Evolutionary conservation across 2,888 invertebrate species (phyloP).

Genomic region (Gari tellinella): DNA sequence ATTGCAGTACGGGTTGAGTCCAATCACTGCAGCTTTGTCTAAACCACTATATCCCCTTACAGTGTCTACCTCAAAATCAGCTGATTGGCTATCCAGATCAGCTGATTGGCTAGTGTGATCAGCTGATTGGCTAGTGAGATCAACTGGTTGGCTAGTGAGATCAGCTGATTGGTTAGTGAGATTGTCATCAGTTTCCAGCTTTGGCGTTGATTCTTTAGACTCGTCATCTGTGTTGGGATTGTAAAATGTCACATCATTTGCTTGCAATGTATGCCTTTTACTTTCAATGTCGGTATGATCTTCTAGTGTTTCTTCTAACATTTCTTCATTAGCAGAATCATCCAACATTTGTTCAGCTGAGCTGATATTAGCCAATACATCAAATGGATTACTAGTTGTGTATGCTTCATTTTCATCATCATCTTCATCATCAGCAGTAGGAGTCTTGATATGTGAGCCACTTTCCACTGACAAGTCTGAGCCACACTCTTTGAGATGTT

Average conservation of each 20-base stretch:
- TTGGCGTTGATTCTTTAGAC: background rate
- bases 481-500: slow-evolving; percentile 44
- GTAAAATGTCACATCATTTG: slow-evolving; percentile 5
- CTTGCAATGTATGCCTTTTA: background rate
- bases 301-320: slow-evolving; percentile 7
- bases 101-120: background rate
- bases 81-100: slow-evolving; percentile 7
- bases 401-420: slow-evolving; percentile 26
- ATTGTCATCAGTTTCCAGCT: background rate
- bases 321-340: background rate
- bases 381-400: slow-evolving; percentile 43
- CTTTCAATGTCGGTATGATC: slow-evolving; percentile 31
- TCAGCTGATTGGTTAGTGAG: background rate
- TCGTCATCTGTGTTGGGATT: slow-evolving; percentile 1
- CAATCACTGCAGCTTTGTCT: slow-evolving; percentile 71
- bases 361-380: slow-evolving; percentile 15
- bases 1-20: slow-evolving; percentile 72
- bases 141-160: background rate
- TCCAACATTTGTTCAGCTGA: slow-evolving; percentile 17
- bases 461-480: slow-evolving; percentile 7
- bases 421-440: slow-evolving; percentile 10
- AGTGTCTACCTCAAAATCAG: slow-evolving; percentile 64
- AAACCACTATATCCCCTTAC: slow-evolving; percentile 75
- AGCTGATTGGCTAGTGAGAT: background rate
- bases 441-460: background rate